A percentile compares a stretch with the other conserved stretches of the same genome.
Conservation (phyloP, 2,888 invertebrate species). For the Sipunculus nudus region DNA sequence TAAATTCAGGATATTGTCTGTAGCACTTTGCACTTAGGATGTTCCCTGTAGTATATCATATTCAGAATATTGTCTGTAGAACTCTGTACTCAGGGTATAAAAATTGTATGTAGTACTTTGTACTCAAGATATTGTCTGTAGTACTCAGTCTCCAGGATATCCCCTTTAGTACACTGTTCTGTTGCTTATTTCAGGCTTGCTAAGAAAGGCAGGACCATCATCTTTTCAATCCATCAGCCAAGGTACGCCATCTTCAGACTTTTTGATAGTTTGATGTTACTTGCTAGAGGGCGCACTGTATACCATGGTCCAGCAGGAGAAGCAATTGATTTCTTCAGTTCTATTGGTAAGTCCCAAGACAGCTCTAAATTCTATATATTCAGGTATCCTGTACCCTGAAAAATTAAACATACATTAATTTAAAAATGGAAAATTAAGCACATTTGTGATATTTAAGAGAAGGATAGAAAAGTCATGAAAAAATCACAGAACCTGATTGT, state of each 20-base stretch:
- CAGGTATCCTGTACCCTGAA: too few relatives aligned
- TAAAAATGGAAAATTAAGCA: neutral
- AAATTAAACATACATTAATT: conserved; percentile 15
- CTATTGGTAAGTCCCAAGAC: conserved; percentile 45
- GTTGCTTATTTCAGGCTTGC: conserved; percentile 55
- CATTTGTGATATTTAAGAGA: neutral
- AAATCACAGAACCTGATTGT: too few relatives aligned
- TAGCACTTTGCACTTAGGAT: too few relatives aligned
- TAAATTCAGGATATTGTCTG: too few relatives aligned
- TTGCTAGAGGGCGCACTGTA: conserved; percentile 55
- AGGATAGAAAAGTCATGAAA: too few relatives aligned
- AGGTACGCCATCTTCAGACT: conserved; percentile 62
- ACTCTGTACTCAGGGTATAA: too few relatives aligned
- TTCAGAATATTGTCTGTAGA: too few relatives aligned
- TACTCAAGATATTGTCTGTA: too few relatives aligned
- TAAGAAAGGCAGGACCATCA: conserved; percentile 57
- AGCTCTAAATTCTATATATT: neutral
- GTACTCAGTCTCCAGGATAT: too few relatives aligned
- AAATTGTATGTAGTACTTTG: too few relatives aligned
- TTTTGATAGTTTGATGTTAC: conserved; percentile 58
- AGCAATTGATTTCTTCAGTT: conserved; percentile 47
- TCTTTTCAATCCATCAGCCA: conserved; percentile 66
- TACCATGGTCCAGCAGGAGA: conserved; percentile 57
- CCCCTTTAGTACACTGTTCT: too few relatives aligned
- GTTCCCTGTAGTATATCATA: too few relatives aligned